A percentile compares a stretch with the other conserved stretches of the same genome.
phyloP scores from a whole-genome alignment of 2,113 vertebrate species.

The Lagopus muta region DNA sequence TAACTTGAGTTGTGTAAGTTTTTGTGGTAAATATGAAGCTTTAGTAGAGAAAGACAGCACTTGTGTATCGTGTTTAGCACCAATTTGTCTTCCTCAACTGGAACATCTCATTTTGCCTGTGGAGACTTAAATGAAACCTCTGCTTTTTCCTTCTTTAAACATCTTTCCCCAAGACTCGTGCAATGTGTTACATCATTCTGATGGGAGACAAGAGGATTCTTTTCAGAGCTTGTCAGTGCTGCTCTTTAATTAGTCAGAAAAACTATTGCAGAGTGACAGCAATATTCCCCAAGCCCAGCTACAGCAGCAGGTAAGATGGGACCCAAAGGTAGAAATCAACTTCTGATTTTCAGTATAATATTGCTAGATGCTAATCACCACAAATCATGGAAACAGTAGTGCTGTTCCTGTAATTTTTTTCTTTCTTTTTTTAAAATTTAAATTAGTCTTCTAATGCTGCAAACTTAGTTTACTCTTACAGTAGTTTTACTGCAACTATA shows the following conservation, averaged over 20 bases:
- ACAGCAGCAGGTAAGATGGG: neutral
- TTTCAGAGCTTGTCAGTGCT: conserved; percentile 16
- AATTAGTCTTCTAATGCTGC: neutral
- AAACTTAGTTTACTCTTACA: neutral
- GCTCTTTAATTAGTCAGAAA: conserved; percentile 40
- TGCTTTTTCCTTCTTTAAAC: conserved; percentile 1
- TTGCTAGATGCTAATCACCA: neutral
- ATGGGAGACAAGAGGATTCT: neutral
- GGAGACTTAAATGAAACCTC: neutral
- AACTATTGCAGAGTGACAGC: conserved; percentile 13
- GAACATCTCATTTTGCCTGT: neutral
- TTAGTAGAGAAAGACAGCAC: neutral
- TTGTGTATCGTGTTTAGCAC: neutral
- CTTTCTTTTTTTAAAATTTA: neutral
- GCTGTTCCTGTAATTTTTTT: neutral
- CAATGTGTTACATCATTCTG: neutral
- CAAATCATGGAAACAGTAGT: neutral
- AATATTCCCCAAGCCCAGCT: neutral
- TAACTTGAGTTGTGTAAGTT: neutral
- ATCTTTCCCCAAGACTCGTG: neutral
- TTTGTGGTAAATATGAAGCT: neutral
- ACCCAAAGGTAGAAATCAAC: neutral
- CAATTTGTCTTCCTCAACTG: neutral
- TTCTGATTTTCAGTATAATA: neutral
- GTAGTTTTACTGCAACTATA: neutral